A percentile compares a stretch with the other conserved stretches of the same genome.
These are phyloP conservation scores for Acronicta leporina DNA, from an alignment of 2,888 invertebrate genomes.

Conservation along the genomic window DNA sequence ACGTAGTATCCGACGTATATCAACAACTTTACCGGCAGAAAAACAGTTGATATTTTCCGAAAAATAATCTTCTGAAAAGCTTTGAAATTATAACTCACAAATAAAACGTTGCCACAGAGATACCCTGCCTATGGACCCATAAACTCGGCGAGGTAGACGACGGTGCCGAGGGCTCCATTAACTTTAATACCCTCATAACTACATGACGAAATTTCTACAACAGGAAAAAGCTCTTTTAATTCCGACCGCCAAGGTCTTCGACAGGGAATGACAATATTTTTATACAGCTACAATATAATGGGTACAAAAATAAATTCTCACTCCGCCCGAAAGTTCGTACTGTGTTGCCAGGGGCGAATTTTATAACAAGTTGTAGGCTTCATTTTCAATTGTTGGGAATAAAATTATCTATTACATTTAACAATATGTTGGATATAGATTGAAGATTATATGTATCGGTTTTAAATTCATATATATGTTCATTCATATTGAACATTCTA, in stretches of 20 bases:
- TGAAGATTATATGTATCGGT: too few relatives aligned
- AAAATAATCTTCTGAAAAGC: constrained; percentile 51
- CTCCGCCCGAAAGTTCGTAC: not conserved
- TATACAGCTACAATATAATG: constrained; percentile 48
- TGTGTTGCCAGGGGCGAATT: not conserved
- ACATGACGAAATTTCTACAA: constrained; percentile 80
- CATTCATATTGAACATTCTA: too few relatives aligned
- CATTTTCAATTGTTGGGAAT: not conserved
- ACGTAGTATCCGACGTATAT: constrained; percentile 14
- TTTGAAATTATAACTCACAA: constrained; percentile 67
- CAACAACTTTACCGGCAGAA: constrained; percentile 25
- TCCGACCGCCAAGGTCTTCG: constrained; percentile 64
- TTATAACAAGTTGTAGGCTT: not conserved
- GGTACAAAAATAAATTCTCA: constrained; percentile 35
- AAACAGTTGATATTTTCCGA: constrained; percentile 41
- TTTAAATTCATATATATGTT: too few relatives aligned
- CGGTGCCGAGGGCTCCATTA: constrained; percentile 77
- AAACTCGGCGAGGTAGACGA: constrained; percentile 74
- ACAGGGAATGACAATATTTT: constrained; percentile 62
- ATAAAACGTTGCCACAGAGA: constrained; percentile 72
- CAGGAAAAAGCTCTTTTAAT: constrained; percentile 82
- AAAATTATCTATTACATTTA: not conserved
- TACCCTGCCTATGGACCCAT: constrained; percentile 76
- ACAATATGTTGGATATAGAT: too few relatives aligned
- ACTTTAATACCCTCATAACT: constrained; percentile 83